Evolutionary conservation across 2,888 invertebrate species (phyloP), one percentile per base, ranked within the genome.

Genomic region (Tromatobia lineatoria): DNA sequence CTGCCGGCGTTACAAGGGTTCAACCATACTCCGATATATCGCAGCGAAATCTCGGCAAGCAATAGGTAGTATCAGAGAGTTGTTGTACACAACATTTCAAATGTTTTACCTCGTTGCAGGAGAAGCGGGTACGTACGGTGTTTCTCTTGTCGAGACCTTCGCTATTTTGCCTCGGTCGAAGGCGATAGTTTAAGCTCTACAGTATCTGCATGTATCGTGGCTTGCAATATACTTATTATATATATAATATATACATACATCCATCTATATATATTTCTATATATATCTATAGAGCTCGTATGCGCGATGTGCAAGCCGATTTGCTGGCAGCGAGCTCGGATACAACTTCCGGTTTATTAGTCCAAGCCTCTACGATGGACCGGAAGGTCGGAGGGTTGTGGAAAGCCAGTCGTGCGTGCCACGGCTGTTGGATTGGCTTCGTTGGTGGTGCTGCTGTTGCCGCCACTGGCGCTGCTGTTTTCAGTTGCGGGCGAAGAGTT

Each of bases 311-410:
- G 29, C 18, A 20, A 50, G 52, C 38, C 64, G 52, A 76, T 50
- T 34, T 54, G 78, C 47, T 78, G 84, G 84, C 80, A 71, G 45
- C 54, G 42, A 34, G 34, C 73, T 18, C 59, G 45, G 42, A 69
- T 57, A 70, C 70, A 70, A 50, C 81, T 75, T 81, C 80, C 81
- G 80, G 84, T 84, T 84, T 84, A 84, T 84, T 81, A 78, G 59
- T 74, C 78, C 23, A 38, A 71, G 50, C 78, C 29, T 64, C 70
- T 6, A 57, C 66, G 71, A 64, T 79, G 23, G 64, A 81, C 83
- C 80, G 83, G 74, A 81, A 74, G 78, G 50, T 64, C 64, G 54
- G 20, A 25, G 42, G 52, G 61, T 59, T 29, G 66, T 70, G 64
- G 54, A 70, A 57, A 34, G 64, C 47, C 78, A 74, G 59, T 42